A percentile compares a stretch with the other conserved stretches of the same genome.
Conservation (phyloP, 2,113 vertebrate species). For the Mus spicilegus region DNA sequence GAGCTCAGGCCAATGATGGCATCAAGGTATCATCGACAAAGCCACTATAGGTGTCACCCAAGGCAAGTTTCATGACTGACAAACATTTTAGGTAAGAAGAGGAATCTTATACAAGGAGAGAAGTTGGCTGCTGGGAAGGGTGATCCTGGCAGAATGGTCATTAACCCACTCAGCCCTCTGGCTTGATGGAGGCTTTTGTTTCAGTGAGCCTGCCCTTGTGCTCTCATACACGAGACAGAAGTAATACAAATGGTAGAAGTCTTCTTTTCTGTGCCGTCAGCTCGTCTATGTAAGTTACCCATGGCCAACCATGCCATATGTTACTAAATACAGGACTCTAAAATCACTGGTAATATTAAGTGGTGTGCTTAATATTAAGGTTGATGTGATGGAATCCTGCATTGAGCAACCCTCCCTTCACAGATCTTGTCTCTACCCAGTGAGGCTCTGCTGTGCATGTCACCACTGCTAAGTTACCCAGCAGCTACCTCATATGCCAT, state of each 20-base stretch:
- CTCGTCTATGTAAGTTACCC: background rate
- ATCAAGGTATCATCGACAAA: background rate
- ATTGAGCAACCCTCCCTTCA: too few relatives aligned
- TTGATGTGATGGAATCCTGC: too few relatives aligned
- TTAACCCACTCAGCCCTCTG: background rate
- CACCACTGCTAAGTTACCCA: background rate
- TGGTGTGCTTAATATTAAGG: background rate
- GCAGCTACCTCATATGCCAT: too few relatives aligned
- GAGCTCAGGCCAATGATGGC: background rate
- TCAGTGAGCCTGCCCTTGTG: background rate
- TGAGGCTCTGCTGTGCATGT: background rate
- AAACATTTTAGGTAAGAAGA: background rate
- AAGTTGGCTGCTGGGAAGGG: background rate
- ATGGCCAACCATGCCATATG: accelerated
- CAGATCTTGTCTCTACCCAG: background rate
- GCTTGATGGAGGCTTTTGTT: background rate
- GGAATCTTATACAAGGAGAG: background rate
- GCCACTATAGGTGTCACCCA: background rate
- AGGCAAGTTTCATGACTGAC: background rate
- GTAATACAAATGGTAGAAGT: background rate
- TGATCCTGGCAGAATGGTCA: background rate
- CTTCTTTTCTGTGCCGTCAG: background rate
- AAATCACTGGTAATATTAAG: background rate
- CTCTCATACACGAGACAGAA: background rate
- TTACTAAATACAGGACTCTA: background rate